These are phyloP conservation scores for Parazoanthus atlanticus DNA, from an alignment of 92 coral and sea anemone species.

Conservation along the genomic window DNA sequence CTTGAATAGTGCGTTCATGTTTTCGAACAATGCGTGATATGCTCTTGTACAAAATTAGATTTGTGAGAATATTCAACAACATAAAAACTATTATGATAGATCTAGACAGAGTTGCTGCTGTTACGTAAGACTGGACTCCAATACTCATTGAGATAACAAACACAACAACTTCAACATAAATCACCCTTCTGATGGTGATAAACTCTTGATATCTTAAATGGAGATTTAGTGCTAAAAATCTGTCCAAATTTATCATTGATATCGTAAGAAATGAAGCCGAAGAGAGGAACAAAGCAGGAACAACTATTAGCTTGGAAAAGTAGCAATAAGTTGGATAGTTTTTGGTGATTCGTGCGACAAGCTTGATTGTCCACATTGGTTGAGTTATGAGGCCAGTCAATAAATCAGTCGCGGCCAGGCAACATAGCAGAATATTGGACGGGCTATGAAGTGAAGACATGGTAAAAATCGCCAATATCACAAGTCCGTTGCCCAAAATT, in stretches of 20 bases:
- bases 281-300: too few species aligned
- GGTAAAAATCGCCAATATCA: not conserved
- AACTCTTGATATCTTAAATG: not conserved
- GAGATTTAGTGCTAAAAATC: too few species aligned
- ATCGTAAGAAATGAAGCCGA: too few species aligned
- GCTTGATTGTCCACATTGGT: too few species aligned
- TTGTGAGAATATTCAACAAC: not conserved
- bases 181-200: not conserved
- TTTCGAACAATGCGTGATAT: constrained; percentile 14
- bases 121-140: not conserved
- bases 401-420: too few species aligned
- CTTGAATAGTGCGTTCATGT: not conserved
- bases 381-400: too few species aligned
- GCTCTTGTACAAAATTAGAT: not conserved
- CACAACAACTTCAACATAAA: not conserved
- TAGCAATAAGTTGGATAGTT: too few species aligned
- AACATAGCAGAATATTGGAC: too few species aligned
- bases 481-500: not conserved
- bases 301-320: too few species aligned
- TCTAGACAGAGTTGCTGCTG: not conserved
- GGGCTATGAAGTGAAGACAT: too few species aligned
- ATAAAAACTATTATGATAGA: not conserved
- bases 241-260: too few species aligned
- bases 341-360: too few species aligned
- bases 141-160: not conserved